These are phyloP conservation scores for Grantiella picta DNA, from an alignment of 2,113 vertebrate genomes.

Conservation along the genomic window DNA sequence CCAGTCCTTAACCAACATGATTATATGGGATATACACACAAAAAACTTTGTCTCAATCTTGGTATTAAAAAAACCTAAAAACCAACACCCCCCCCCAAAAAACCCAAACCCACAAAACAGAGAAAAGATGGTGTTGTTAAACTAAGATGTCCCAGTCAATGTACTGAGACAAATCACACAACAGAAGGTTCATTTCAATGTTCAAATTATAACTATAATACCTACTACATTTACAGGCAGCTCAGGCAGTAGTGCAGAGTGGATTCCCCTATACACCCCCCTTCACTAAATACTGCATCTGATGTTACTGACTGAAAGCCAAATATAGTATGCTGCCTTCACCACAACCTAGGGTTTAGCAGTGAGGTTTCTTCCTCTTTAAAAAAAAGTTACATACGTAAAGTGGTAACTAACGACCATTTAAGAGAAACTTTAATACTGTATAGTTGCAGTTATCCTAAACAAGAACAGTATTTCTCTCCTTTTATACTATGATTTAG, in stretches of 20 bases:
- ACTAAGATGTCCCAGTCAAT: neutral
- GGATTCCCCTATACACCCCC: neutral
- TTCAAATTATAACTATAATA: neutral
- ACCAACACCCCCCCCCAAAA: no score
- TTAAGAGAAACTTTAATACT: neutral
- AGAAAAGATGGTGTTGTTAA: neutral
- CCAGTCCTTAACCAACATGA: neutral
- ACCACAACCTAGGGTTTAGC: rapidly evolving
- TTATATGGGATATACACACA: neutral
- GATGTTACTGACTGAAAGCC: neutral
- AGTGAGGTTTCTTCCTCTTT: rapidly evolving
- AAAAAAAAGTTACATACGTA: neutral
- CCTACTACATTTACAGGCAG: neutral
- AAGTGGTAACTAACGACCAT: neutral
- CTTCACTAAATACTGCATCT: neutral
- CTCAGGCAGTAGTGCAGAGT: neutral
- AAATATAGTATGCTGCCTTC: neutral
- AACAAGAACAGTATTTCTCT: neutral
- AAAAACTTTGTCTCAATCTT: neutral
- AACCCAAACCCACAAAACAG: neutral
- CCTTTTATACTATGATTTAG: neutral
- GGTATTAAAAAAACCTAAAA: neutral
- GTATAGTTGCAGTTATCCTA: neutral
- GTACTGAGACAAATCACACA: neutral
- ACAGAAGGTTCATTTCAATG: neutral